phyloP scores from a whole-genome alignment of 1,140 invertebrate genomes.

The Drosophila rufa region DNA sequence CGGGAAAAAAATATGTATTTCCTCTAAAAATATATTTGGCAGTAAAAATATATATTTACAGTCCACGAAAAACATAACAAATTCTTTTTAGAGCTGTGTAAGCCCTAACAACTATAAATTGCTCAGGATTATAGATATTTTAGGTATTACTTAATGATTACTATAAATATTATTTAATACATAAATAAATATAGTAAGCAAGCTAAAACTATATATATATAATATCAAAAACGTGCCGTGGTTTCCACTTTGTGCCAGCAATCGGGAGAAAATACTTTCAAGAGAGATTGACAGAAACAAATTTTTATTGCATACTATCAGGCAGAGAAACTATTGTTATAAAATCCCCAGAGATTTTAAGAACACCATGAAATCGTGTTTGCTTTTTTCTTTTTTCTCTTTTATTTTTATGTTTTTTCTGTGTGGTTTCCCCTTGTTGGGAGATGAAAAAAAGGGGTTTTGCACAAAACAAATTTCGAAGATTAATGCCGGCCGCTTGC shows the following conservation, averaged over 20 bases:
- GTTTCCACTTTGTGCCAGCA: conserved; percentile 7
- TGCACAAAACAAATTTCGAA: conserved; percentile 74
- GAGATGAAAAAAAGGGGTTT: conserved; percentile 5
- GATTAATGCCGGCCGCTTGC: conserved; percentile 64
- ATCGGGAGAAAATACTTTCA: not conserved
- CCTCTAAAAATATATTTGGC: no score
- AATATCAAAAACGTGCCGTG: not conserved
- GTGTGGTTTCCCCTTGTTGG: conserved; percentile 16
- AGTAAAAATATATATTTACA: no score
- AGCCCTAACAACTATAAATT: no score
- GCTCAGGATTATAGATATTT: no score
- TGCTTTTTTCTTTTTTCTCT: conserved; percentile 1
- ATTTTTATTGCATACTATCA: conserved; percentile 25
- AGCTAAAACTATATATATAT: not conserved
- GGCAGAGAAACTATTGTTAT: conserved; percentile 20
- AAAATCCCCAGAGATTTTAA: conserved; percentile 20
- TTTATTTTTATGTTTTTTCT: conserved; percentile 5
- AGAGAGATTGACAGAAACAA: conserved; percentile 17
- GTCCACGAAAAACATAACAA: no score
- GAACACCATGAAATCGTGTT: conserved; percentile 15
- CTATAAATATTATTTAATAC: not conserved
- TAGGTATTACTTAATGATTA: no score
- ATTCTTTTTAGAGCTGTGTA: no score
- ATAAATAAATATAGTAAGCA: not conserved
- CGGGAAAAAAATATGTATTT: not conserved